Evolutionary conservation across 1,140 invertebrate genomes (phyloP), one percentile per base, ranked within the genome.

Genomic region (Belonocnema kinseyi): DNA sequence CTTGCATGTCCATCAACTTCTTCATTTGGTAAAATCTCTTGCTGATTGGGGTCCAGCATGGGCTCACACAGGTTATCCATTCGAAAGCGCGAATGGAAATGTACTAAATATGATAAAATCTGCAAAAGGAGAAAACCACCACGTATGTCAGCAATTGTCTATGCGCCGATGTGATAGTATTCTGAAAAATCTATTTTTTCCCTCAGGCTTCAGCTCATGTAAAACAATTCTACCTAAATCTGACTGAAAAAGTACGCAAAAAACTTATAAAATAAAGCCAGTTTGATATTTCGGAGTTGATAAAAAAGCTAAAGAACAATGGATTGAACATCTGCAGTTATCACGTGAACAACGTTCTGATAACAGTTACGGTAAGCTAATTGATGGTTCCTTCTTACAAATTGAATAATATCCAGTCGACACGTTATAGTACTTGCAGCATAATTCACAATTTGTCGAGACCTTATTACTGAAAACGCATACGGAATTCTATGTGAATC

Each of bases 1-100:
- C 56, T 0, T 58, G 21, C 17, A 58, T 13, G 56, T 58, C 0
- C 56, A 58, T 7, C 56, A 58, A 26, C 12, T 12, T 21, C 56
- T 75, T n/a, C 77, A 82, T 74, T 71, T 79, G 50, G 16, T 51
- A 12, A 19, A 53, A 54, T 74, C 73, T 19, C 77, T 82, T 5
- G 17, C 11, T n/a, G 50, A 81, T 17, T 78, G 74, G 74, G 74
- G 76, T 33, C 76, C 76, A n/a, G 33, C 76, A 46, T 76, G 50
- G 53, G 17, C 26, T 8, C 80, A 82, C 51, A 75, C 16, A 26
- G 77, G 73, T 14, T 82, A 54, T 53, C 56, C 72, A 13, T 82
- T 82, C 40, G 80, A 82, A 77, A 76, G 11, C 53, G 73, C 71
- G 10, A 79, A 82, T 61, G 75, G 77, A 12, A 14, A 72, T 66